phyloP scores from a whole-genome alignment of 2,113 vertebrate genomes.

The Morone saxatilis region DNA sequence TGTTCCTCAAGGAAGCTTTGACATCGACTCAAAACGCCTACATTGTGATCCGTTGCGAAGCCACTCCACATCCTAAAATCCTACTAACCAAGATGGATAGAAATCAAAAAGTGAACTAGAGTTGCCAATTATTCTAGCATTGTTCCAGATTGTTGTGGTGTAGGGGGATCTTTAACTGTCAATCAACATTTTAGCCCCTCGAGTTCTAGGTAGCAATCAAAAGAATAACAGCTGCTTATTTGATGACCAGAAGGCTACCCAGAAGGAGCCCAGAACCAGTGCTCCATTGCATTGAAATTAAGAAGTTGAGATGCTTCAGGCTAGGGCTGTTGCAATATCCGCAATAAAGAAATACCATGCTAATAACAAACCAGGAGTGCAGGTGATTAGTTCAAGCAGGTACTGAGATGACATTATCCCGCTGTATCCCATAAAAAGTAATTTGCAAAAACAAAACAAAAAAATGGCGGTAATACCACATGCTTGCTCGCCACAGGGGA shows the following conservation, averaged over 20 bases:
- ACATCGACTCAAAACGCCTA: neutral
- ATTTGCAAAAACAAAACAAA: no score
- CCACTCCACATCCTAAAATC: neutral
- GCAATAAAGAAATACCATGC: no score
- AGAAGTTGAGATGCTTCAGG: conserved; percentile 4
- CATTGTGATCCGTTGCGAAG: neutral
- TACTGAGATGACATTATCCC: no score
- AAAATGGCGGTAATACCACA: no score
- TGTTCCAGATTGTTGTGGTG: neutral
- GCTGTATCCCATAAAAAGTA: no score
- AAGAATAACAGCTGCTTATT: conserved; percentile 2
- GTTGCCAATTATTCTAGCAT: neutral
- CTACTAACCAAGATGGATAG: no score
- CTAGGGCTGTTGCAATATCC: no score
- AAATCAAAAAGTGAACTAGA: neutral
- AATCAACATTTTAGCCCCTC: neutral
- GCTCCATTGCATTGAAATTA: neutral
- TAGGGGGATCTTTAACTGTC: neutral
- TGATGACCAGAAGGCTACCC: neutral
- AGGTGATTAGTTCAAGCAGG: no score
- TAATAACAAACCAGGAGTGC: no score
- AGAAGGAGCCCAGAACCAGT: neutral
- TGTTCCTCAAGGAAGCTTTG: neutral
- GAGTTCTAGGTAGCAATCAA: neutral
- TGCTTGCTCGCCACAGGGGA: no score